These are phyloP conservation scores for Neodiprion virginianus DNA, from an alignment of 1,140 invertebrate genomes.

Conservation along the genomic window DNA sequence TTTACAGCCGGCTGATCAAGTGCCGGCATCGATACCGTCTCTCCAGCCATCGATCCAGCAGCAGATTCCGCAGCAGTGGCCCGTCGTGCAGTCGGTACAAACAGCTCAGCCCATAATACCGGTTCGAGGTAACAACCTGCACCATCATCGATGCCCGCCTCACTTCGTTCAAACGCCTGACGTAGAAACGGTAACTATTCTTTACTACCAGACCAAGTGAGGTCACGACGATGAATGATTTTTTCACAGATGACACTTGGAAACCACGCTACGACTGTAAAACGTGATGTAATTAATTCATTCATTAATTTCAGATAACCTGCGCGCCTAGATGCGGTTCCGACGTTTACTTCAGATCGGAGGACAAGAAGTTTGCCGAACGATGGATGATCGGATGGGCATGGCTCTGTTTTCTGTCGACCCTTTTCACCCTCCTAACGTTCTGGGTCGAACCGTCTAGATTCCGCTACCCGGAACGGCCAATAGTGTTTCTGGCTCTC, in stretches of 20 bases:
- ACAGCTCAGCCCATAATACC: constrained; percentile 35
- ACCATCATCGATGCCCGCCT: constrained; percentile 57
- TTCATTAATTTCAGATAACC: constrained; percentile 42
- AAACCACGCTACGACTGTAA: no score
- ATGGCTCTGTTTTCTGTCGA: constrained; percentile 84
- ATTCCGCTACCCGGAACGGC: constrained; percentile 85
- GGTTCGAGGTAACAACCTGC: constrained; percentile 32
- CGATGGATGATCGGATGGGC: constrained; percentile 87
- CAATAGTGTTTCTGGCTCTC: constrained; percentile 74
- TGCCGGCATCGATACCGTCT: constrained; percentile 31
- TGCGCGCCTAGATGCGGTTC: constrained; percentile 83
- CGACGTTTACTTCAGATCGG: constrained; percentile 78
- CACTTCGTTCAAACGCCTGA: constrained; percentile 59
- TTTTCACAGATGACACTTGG: no score
- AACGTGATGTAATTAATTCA: no score
- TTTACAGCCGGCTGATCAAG: constrained; percentile 54
- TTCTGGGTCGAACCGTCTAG: constrained; percentile 86
- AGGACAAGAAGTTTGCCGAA: constrained; percentile 78
- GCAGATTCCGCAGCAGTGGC: constrained; percentile 56
- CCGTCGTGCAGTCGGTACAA: constrained; percentile 37
- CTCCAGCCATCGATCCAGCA: constrained; percentile 23
- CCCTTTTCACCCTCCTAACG: constrained; percentile 84
- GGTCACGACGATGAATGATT: constrained; percentile 38
- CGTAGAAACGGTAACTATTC: constrained; percentile 46
- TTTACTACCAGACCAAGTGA: constrained; percentile 31